Base-by-base conservation (phyloP, 2,797 vertebrate species). In the Sebastes variabilis region DNA sequence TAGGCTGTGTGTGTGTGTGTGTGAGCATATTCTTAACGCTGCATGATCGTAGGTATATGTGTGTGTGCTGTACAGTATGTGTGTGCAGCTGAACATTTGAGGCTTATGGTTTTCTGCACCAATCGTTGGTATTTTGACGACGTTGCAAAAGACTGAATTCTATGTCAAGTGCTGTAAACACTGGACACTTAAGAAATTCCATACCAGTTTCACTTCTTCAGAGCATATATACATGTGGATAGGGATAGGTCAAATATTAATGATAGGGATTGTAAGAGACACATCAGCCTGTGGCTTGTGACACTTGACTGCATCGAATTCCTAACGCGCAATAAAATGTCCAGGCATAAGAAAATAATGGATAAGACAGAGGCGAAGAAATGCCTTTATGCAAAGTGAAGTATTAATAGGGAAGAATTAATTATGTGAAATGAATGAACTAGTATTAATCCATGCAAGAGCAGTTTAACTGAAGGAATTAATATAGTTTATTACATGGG, bases 1-100 rank as follows among this genome's bases (percentile, higher is more conserved):
- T 77, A 20, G 73, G 56, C 72, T 78, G 42, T 60, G 77, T 29
- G 49, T 66, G 49, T 67, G 49, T 67, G 27, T 52, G 59, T 77
- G 25, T 18, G 59, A 68, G 69, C 56, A 27, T 59, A 42, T 24
- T 64, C 5, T 66, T 32, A n/a, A 42, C 25, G 14, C 36, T 64
- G 27, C 13, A 22, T 27, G 30, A 5, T 29, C 79, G n/a, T 59
- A 54, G 30, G 69, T 59, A 77, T 59, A 18, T 52, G 11, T 71
- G 20, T 42, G 38, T 46, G 42, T 46, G 42, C 16, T 46, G 42
- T 46, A 46, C 42, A 46, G 42, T 36, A 25, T 42, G 71, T 75
- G 27, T 42, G 61, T 67, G 74, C 34, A 61, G 66, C 55, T 66
- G 62, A 76, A 61, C 74, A 56, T 25, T 8, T 62, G 49, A 10